Percentiles rank a stretch among this genome's conserved stretches.
These are phyloP conservation scores for Bostrychus sinensis DNA, from an alignment of 2,113 vertebrate species.

Conservation along the genomic window DNA sequence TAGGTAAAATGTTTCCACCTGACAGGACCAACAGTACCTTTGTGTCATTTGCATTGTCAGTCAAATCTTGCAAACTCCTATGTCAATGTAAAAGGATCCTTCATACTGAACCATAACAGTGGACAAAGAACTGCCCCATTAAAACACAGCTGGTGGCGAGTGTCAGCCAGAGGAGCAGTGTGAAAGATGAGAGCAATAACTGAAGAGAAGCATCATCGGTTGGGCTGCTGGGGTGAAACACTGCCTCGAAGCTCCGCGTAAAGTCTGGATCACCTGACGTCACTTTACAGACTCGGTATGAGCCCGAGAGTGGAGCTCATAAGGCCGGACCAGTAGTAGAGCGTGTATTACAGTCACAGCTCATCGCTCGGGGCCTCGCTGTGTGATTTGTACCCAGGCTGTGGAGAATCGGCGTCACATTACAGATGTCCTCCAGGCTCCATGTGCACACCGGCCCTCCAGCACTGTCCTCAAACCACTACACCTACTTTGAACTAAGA, in stretches of 20 bases:
- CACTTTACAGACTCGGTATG: slow-evolving; percentile 29
- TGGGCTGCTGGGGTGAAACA: slow-evolving; percentile 12
- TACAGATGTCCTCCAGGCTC: slow-evolving; percentile 48
- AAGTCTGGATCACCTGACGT: slow-evolving; percentile 39
- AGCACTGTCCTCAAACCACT: slow-evolving; percentile 8
- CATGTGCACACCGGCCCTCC: slow-evolving; percentile 23
- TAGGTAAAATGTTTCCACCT: too few relatives aligned
- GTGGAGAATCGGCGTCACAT: slow-evolving; percentile 44
- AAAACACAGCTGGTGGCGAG: slow-evolving; percentile 67
- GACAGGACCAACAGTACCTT: background rate
- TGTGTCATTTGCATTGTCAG: background rate
- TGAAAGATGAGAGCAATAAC: slow-evolving; percentile 74
- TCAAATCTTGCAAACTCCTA: background rate
- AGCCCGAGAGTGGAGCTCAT: slow-evolving; percentile 1
- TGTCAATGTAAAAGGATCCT: slow-evolving; percentile 1
- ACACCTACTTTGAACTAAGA: background rate
- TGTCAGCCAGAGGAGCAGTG: slow-evolving; percentile 51
- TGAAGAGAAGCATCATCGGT: slow-evolving; percentile 44
- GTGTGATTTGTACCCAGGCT: slow-evolving; percentile 45
- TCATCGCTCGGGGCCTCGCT: slow-evolving; percentile 21
- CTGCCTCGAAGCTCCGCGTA: slow-evolving; percentile 1
- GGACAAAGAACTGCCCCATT: slow-evolving; percentile 48
- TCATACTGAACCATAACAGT: slow-evolving; percentile 27
- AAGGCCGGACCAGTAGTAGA: slow-evolving; percentile 10
- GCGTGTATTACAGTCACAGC: slow-evolving; percentile 36